Percentiles rank a stretch among this genome's conserved stretches.
Evolutionary conservation across 2,113 vertebrate species (phyloP).

Genomic region (Excalfactoria chinensis): DNA sequence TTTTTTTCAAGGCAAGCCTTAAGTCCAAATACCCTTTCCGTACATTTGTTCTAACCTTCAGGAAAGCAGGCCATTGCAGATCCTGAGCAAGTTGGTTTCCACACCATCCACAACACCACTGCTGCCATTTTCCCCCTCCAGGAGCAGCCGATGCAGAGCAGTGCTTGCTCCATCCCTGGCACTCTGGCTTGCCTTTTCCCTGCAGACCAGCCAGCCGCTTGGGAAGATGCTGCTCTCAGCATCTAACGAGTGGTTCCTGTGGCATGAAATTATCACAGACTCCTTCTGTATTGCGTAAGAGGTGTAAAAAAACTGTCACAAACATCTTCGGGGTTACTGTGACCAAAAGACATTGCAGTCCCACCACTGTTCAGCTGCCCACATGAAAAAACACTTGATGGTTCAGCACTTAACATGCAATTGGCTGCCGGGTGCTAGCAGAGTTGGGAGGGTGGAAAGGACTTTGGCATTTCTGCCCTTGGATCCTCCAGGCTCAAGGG

Average conservation of each 20-base stretch:
- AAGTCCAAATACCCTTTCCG: neutral
- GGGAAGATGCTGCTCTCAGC: neutral
- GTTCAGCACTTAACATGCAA: accelerated
- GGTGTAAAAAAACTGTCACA: neutral
- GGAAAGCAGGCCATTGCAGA: neutral
- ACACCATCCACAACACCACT: neutral
- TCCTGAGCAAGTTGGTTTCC: neutral
- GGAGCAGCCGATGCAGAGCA: neutral
- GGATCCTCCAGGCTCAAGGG: neutral
- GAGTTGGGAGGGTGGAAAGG: neutral
- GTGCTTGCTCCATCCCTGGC: neutral
- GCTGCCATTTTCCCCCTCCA: neutral
- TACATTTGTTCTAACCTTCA: neutral
- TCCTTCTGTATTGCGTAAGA: accelerated
- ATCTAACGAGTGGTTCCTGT: neutral
- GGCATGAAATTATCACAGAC: neutral
- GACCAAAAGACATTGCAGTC: neutral
- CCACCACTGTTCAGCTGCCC: neutral
- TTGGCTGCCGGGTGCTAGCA: neutral
- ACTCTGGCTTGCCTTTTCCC: neutral
- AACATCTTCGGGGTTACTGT: neutral
- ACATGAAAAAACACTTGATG: neutral
- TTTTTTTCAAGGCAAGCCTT: neutral
- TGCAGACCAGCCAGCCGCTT: neutral
- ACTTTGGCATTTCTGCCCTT: neutral